Evolutionary conservation across 2,888 invertebrate genomes (phyloP).

Genomic region (Thyatira batis): DNA sequence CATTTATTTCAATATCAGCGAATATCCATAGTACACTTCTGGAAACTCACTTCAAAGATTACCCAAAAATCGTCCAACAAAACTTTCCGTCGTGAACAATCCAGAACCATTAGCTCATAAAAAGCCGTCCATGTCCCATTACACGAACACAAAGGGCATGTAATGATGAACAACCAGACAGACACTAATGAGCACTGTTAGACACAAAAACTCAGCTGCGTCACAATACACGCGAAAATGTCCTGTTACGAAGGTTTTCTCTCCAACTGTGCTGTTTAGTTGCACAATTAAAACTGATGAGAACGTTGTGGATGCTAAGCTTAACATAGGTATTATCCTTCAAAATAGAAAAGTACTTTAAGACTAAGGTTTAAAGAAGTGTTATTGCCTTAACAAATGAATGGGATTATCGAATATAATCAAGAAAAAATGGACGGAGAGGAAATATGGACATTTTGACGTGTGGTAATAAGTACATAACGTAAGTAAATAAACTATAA

Average conservation of each 20-base stretch:
- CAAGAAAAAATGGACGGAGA: too few species aligned
- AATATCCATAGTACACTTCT: too few species aligned
- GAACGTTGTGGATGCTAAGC: too few species aligned
- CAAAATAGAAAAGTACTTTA: too few species aligned
- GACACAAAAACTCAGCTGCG: constrained; percentile 9
- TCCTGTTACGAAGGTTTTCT: constrained; percentile 1
- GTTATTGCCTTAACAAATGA: too few species aligned
- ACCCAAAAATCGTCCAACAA: neutral
- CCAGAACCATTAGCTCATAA: constrained; percentile 16
- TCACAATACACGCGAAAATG: constrained; percentile 6
- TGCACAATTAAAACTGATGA: neutral
- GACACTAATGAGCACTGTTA: constrained; percentile 49
- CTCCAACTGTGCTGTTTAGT: neutral
- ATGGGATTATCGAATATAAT: too few species aligned
- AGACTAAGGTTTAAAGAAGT: too few species aligned
- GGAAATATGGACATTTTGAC: too few species aligned
- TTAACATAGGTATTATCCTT: too few species aligned
- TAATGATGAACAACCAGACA: constrained; percentile 23
- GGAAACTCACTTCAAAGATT: neutral
- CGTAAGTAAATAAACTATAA: too few species aligned
- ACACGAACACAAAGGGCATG: constrained; percentile 31
- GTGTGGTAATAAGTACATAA: too few species aligned
- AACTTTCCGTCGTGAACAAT: constrained; percentile 7
- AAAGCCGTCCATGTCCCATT: constrained; percentile 26
- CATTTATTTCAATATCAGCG: too few species aligned